Evolutionary conservation across 2,797 vertebrate species (phyloP).

Genomic region (Gymnothorax javanicus): DNA sequence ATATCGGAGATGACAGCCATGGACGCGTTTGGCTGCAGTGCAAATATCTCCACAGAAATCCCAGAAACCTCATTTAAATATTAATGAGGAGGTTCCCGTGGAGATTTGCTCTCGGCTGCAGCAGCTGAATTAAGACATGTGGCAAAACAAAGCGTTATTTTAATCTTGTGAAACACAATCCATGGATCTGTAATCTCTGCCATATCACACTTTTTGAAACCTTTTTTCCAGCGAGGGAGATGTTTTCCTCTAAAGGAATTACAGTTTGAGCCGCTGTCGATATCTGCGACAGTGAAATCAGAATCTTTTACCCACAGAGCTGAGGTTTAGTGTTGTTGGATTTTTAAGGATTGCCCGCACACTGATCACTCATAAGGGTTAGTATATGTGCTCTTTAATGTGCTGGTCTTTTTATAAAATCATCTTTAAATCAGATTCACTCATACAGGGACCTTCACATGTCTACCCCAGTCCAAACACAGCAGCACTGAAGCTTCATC

Average conservation of each 20-base stretch:
- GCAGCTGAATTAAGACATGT: neutral
- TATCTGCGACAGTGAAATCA: neutral
- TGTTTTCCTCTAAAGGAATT: neutral
- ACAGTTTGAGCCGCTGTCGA: neutral
- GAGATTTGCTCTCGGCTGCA: neutral
- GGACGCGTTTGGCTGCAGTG: neutral
- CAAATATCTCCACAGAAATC: neutral
- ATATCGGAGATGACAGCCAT: neutral
- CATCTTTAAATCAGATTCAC: neutral
- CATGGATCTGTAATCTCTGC: neutral
- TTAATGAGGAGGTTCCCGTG: neutral
- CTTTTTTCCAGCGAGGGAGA: neutral
- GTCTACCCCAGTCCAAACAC: neutral
- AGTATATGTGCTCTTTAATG: too few species aligned
- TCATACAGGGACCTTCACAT: neutral
- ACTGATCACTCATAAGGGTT: too few species aligned
- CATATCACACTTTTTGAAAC: neutral
- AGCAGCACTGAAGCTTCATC: constrained; percentile 65
- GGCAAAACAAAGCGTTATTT: neutral
- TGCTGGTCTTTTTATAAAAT: too few species aligned
- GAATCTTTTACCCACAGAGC: too few species aligned
- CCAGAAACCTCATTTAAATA: neutral
- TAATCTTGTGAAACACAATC: neutral
- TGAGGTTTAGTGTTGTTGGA: too few species aligned
- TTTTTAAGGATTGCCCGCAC: too few species aligned